Base-by-base conservation (phyloP, 2,888 invertebrate species). In the Trachelus stipa region DNA sequence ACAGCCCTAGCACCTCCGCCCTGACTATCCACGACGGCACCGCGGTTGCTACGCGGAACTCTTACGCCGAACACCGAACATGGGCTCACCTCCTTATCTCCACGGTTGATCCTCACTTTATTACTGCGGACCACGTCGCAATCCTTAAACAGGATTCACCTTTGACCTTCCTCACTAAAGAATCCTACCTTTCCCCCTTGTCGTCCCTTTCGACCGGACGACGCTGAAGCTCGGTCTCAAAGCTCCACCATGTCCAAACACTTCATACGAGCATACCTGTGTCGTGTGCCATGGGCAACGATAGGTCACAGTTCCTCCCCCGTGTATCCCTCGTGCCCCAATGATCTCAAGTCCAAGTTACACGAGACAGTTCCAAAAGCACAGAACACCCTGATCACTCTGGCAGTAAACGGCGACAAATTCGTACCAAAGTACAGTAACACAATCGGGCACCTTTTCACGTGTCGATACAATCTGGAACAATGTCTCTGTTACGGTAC, bases 31-130 rank as follows among this genome's bases (percentile, higher is more conserved):
- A 34, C 76, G 68, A 68, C 76, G 68, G 15, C 68, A 68, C 56
- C 40, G 68, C 76, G n/a, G 69, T 30, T 71, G 76, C 76, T 76
- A 76, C 76, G 76, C 76, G 76, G 31, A 34, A 71, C 34, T 34
- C 37, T 76, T 71, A 23, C 37, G 12, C 4, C 56, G 77, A 73
- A 73, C 35, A 68, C 77, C 56, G 73, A 34, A 73, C 34, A 76
- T 34, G 76, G 30, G 76, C 31, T 30, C 34, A 15, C 34, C 56
- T 15, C 30, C 12, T 56, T 23, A 0, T 56, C 56, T 56, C 23
- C 56, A 23, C 23, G 23, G 56, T 56, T 56, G 56, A 56, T 56
- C 56, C 56, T 56, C 56, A 56, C 56, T 56, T 23, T 56, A 23
- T 56, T 56, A 23, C 56, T 23, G 9, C 23, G 23, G 56, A 3